Conservation (phyloP, 2,113 vertebrate genomes). For the Triplophysa dalaica region DNA sequence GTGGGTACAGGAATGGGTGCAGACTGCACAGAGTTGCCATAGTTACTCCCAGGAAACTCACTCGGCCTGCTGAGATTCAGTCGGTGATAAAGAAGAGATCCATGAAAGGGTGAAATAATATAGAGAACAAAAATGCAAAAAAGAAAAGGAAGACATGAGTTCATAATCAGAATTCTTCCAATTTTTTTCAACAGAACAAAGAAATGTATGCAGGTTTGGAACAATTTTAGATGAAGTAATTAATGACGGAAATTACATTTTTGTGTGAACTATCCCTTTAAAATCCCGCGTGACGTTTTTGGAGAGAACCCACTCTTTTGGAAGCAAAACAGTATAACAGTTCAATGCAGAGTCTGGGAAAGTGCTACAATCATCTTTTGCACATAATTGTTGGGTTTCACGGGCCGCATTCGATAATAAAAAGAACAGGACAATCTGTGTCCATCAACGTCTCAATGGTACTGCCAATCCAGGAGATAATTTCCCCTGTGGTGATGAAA, state of each 20-base stretch:
- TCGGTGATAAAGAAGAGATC: constrained; percentile 33
- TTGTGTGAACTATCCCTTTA: neutral
- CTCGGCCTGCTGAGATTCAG: constrained; percentile 69
- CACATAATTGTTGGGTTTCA: neutral
- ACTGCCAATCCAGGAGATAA: neutral
- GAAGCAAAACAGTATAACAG: neutral
- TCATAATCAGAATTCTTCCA: neutral
- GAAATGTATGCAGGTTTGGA: no score
- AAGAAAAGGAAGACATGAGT: neutral
- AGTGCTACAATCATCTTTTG: neutral
- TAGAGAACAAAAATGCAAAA: neutral
- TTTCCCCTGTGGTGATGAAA: neutral
- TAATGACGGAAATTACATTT: no score
- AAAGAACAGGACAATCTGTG: neutral
- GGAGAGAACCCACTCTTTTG: neutral
- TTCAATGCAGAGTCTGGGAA: neutral
- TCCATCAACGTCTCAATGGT: neutral
- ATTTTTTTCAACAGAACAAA: no score
- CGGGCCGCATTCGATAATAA: neutral
- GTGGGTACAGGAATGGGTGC: constrained; percentile 95
- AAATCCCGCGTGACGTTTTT: neutral
- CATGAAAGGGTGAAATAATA: constrained; percentile 32
- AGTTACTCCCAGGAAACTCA: constrained; percentile 75
- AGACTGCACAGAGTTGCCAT: constrained; percentile 80
- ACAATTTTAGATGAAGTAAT: no score